Evolutionary conservation across 1,140 invertebrate species (phyloP).

Genomic region (Drosophila jambulina): DNA sequence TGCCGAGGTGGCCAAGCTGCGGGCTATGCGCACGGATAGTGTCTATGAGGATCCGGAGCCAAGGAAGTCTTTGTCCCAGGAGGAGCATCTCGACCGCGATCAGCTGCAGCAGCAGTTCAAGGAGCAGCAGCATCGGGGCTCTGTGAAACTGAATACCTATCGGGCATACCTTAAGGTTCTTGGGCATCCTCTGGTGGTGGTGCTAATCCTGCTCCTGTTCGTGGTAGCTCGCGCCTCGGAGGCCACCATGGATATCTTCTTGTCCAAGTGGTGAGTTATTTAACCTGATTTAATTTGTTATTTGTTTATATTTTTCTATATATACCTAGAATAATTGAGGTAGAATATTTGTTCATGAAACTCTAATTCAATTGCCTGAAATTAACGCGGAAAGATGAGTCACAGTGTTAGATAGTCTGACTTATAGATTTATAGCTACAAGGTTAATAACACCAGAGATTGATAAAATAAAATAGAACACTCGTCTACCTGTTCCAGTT

Average conservation of each 20-base stretch:
- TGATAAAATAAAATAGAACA: slow-evolving; percentile 9
- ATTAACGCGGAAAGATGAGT: not conserved
- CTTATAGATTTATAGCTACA: slow-evolving; percentile 12
- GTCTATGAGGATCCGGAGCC: slow-evolving; percentile 61
- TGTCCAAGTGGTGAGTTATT: slow-evolving; percentile 88
- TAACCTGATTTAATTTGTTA: not conserved
- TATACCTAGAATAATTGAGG: no score
- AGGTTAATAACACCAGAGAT: slow-evolving; percentile 1
- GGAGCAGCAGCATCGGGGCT: slow-evolving; percentile 85
- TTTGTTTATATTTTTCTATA: not conserved
- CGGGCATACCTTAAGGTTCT: slow-evolving; percentile 89
- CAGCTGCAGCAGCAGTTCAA: slow-evolving; percentile 69
- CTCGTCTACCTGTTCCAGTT: slow-evolving; percentile 34
- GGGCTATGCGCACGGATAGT: slow-evolving; percentile 52
- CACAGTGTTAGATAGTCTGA: slow-evolving; percentile 3
- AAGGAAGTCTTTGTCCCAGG: slow-evolving; percentile 37
- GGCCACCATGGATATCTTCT: slow-evolving; percentile 91
- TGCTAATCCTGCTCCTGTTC: slow-evolving; percentile 87
- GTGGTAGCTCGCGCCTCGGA: slow-evolving; percentile 89
- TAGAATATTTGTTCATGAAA: not conserved
- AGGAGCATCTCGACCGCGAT: slow-evolving; percentile 59
- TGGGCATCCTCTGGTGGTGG: slow-evolving; percentile 87
- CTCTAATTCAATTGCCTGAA: not conserved
- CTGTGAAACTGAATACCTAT: slow-evolving; percentile 87
- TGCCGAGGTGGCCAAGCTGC: slow-evolving; percentile 52